These are phyloP conservation scores for Todiramphus saurophagus DNA, from an alignment of 2,113 vertebrate genomes.

Conservation along the genomic window DNA sequence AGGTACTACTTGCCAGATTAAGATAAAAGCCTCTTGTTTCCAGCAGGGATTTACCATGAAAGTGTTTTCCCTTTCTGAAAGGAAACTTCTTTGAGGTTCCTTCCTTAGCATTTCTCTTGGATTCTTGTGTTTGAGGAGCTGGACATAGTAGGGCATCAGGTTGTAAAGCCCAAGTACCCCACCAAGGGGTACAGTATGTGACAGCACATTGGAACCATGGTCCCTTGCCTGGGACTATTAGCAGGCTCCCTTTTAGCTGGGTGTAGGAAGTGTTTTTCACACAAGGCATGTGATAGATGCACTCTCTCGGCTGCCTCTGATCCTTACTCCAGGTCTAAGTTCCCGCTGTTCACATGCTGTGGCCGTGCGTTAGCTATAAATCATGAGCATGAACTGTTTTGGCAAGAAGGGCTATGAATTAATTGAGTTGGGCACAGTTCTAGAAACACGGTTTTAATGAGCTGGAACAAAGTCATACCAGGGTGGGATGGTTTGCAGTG, in stretches of 20 bases:
- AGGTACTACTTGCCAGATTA: background rate
- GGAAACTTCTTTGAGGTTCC: background rate
- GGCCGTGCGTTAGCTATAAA: accelerated
- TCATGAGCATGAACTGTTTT: background rate
- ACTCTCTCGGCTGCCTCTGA: background rate
- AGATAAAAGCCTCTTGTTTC: background rate
- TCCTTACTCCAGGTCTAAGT: background rate
- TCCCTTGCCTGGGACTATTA: background rate
- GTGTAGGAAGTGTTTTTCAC: background rate
- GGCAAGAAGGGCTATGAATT: background rate
- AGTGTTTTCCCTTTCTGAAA: background rate
- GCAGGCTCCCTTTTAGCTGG: background rate
- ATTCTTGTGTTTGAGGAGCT: background rate
- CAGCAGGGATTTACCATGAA: background rate
- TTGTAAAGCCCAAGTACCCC: background rate
- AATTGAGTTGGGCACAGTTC: background rate
- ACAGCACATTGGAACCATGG: background rate
- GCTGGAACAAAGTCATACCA: constrained; percentile 25
- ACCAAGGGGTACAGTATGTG: accelerated
- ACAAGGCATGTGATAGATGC: background rate
- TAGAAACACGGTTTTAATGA: constrained; percentile 32
- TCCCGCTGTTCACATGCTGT: background rate
- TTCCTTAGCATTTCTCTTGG: background rate
- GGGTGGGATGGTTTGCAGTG: background rate
- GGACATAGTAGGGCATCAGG: background rate